Percentiles rank a stretch among this genome's conserved stretches.
These are phyloP conservation scores for Epistrophella euchroma DNA, from an alignment of 2,888 invertebrate genomes.

Conservation along the genomic window DNA sequence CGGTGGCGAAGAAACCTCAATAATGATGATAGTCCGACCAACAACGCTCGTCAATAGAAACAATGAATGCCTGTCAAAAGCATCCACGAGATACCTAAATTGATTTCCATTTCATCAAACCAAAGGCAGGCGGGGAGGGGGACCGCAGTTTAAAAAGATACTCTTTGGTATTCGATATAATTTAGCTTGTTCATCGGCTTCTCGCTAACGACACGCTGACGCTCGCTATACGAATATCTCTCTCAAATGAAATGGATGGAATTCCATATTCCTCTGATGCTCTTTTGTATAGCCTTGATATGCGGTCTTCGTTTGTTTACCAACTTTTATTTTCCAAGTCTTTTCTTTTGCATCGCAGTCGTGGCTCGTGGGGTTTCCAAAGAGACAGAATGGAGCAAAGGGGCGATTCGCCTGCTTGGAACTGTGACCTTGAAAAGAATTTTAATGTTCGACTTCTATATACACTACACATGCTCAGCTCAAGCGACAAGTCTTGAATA, in stretches of 20 bases:
- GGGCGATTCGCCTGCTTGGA: background rate
- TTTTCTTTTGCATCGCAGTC: slow-evolving; percentile 17
- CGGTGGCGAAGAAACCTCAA: slow-evolving; percentile 32
- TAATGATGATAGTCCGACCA: slow-evolving; percentile 61
- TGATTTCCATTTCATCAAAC: slow-evolving; percentile 71
- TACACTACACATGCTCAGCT: too few relatives aligned
- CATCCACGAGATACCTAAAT: slow-evolving; percentile 61
- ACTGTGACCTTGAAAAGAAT: slow-evolving; percentile 66
- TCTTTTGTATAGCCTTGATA: slow-evolving; percentile 19
- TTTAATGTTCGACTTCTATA: slow-evolving; percentile 16
- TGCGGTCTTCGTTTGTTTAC: slow-evolving; percentile 35
- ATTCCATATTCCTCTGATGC: slow-evolving; percentile 33
- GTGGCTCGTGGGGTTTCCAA: slow-evolving; percentile 4
- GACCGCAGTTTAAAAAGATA: too few relatives aligned
- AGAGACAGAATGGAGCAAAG: background rate
- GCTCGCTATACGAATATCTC: slow-evolving; percentile 7
- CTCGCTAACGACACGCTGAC: background rate
- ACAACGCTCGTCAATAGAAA: slow-evolving; percentile 43
- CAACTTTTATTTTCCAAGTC: slow-evolving; percentile 12
- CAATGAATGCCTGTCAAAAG: slow-evolving; percentile 59
- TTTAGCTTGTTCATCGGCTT: background rate
- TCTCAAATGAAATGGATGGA: slow-evolving; percentile 56
- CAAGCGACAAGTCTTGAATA: slow-evolving; percentile 52
- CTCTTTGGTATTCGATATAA: slow-evolving; percentile 13
- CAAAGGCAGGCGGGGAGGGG: background rate